phyloP scores from a whole-genome alignment of 2,888 invertebrate species.

The Acanthacorydalis orientalis region DNA sequence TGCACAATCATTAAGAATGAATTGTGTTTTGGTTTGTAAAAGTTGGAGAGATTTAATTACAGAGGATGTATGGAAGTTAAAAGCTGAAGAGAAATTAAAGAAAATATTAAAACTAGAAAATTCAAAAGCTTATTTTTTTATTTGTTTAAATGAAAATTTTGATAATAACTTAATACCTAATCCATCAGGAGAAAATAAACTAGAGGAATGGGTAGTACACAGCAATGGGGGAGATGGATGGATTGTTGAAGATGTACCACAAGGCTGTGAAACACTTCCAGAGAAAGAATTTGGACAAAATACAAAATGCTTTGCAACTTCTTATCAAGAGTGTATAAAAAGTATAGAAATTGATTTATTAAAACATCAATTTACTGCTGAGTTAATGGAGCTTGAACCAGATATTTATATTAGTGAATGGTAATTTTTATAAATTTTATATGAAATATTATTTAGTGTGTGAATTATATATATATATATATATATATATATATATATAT shows the following conservation, averaged over 20 bases:
- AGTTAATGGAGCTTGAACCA: constrained; percentile 30
- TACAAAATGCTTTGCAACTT: constrained; percentile 34
- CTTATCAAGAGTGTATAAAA: constrained; percentile 29
- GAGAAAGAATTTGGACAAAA: constrained; percentile 22
- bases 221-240: constrained; percentile 27
- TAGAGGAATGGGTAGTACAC: constrained; percentile 25
- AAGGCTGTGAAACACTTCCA: constrained; percentile 27
- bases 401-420: constrained; percentile 33
- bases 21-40: constrained; percentile 31
- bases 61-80: constrained; percentile 25
- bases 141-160: constrained; percentile 25
- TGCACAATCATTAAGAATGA: constrained; percentile 20
- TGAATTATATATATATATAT: not conserved
- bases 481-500: constrained; percentile 1
- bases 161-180: constrained; percentile 32
- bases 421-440: constrained; percentile 11
- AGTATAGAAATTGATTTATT: constrained; percentile 28
- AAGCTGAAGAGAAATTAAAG: constrained; percentile 17
- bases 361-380: constrained; percentile 21
- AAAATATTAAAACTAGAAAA: constrained; percentile 14
- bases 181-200: constrained; percentile 27
- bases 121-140: constrained; percentile 26
- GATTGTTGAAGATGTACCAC: constrained; percentile 29
- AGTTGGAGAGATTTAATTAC: constrained; percentile 30
- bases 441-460: not conserved